Conservation (phyloP, 2,888 invertebrate genomes). For the Agrotis ipsilon region DNA sequence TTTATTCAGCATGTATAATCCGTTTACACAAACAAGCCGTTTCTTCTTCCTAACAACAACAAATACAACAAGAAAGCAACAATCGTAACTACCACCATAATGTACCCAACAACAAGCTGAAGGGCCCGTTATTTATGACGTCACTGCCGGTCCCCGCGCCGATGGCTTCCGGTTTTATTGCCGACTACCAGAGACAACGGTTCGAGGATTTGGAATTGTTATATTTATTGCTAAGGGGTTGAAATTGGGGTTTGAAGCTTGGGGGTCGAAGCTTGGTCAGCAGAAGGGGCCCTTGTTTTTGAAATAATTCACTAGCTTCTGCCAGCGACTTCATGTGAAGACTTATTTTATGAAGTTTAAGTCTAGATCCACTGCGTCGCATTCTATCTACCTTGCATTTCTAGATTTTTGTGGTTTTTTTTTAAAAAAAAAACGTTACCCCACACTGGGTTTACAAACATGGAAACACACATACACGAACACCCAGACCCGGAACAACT, state of each 20-base stretch:
- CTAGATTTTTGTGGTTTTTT: no score
- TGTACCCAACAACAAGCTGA: conserved; percentile 31
- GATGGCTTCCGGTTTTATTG: conserved; percentile 39
- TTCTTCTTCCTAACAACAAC: neutral
- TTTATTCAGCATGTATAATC: no score
- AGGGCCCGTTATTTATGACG: conserved; percentile 32
- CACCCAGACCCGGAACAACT: no score
- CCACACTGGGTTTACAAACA: no score
- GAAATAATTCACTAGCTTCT: no score
- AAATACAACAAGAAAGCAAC: neutral
- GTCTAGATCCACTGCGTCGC: no score
- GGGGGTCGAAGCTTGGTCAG: conserved; percentile 1
- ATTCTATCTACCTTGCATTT: no score
- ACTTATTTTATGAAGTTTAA: no score
- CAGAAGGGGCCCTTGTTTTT: neutral
- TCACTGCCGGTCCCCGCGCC: conserved; percentile 32
- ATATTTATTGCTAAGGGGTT: conserved; percentile 50
- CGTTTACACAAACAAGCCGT: neutral
- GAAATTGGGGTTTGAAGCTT: neutral
- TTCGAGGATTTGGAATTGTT: conserved; percentile 40
- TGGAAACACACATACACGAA: no score
- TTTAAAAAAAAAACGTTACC: no score
- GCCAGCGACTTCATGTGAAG: no score
- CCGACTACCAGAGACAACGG: conserved; percentile 28
- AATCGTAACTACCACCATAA: conserved; percentile 31